Base-by-base conservation (phyloP, 2,113 vertebrate species). In the Syngnathoides biaculeatus region DNA sequence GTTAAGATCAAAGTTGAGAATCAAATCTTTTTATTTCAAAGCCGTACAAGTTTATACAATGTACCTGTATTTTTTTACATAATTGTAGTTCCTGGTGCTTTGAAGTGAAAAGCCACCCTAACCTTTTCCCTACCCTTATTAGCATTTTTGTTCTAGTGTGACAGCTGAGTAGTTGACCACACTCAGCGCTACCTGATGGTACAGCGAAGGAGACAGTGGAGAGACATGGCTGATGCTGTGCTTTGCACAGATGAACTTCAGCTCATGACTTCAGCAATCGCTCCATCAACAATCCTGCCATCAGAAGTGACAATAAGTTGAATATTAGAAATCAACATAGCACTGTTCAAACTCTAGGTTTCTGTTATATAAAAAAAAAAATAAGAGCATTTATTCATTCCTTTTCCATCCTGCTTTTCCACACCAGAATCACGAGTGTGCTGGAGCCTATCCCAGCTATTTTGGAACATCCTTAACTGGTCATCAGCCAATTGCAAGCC, bases 181-280 rank as follows among this genome's bases (percentile, higher is more conserved):
- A 22, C 50, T 8, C 3, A 14, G 24, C 8, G 42, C 62, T 80
- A 91, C 90, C 90, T 91, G 61, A 85, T 19, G 64, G 48, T 64
- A 53, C 43, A 61, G 42, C 87, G 84, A 67, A 90, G 85, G 42
- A 90, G 75, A 61, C 55, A 79, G 65, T 57, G 71, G 60, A 84
- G 68, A 68, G 82, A 89, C 90, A 92, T 80, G 17, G 30, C 19
- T 60, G 20, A 60, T 40, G 35, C 58, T 39, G 58, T n/a, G 26
- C 27, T 5, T 12, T 39, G 35, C 19, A 39, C 58, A 60, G 8
- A 22, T 60, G 19, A 40, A 60, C 58, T 60, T 61, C 8, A 61
- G 38, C 12, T 61, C 59, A 61, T 61, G 20, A 40, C 40, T n/a
- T 24, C 58, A 39, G 58, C 58, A 60, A 39, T 12, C 10, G 38